These are phyloP conservation scores for Meriones psammophilus DNA, from an alignment of 2,797 vertebrate species.

Conservation along the genomic window DNA sequence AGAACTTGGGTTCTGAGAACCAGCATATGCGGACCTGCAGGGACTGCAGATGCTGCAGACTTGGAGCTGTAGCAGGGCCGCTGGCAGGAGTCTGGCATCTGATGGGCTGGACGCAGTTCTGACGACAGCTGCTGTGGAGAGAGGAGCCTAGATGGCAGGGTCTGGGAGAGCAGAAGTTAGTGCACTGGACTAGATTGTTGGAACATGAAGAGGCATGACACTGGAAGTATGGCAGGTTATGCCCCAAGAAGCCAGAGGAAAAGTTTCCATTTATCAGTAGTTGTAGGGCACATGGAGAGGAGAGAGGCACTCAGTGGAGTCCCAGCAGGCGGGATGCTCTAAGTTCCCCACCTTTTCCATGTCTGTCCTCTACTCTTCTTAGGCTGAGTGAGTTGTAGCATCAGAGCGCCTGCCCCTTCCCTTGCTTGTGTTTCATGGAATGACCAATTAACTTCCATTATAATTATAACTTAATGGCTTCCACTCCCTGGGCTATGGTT, in stretches of 20 bases:
- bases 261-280: not conserved
- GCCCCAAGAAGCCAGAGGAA: not conserved
- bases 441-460: slow-evolving; percentile 7
- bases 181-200: not conserved
- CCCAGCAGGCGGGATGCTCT: not conserved
- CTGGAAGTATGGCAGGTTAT: fast-evolving
- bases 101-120: not conserved
- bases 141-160: not conserved
- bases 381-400: not conserved
- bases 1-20: not conserved
- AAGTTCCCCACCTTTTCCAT: not conserved
- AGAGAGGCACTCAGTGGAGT: not conserved
- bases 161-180: not conserved
- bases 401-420: not conserved
- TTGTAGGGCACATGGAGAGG: not conserved
- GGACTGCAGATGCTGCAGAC: fast-evolving
- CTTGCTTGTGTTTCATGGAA: slow-evolving; percentile 1
- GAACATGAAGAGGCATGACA: not conserved
- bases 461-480: slow-evolving; percentile 28
- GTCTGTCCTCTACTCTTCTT: not conserved
- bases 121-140: not conserved
- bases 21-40: not conserved
- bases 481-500: not conserved
- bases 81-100: not conserved
- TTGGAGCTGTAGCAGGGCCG: fast-evolving